Base-by-base conservation (phyloP, 2,113 vertebrate species). In the Pteronura brasiliensis region DNA sequence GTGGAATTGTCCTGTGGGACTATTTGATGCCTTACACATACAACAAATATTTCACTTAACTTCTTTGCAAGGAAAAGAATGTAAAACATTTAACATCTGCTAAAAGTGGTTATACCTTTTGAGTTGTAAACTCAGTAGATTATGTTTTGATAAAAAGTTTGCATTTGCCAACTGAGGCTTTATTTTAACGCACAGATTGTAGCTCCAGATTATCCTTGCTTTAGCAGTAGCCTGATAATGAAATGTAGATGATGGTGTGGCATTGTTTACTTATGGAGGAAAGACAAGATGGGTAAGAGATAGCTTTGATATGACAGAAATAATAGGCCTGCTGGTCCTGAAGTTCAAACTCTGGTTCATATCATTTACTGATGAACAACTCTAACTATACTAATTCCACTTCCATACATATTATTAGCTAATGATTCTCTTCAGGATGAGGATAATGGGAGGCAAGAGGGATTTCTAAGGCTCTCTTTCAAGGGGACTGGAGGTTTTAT, bases 331-430 rank as follows among this genome's bases (percentile, higher is more conserved):
- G 36, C 57, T 97, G 71, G 36, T 87, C 84, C 74, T 97, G 98
- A 99, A 99, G 98, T 98, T 98, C 95, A 98, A 98, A 97, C 95
- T 69, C 11, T 74, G 90, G 98, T 98, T 98, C 98, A 80, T 95
- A 97, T 98, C 98, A 98, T 98, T 98, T 95, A 93, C 98, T 98
- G 98, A 98, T 98, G 98, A 99, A 98, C 98, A 98, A 98, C 98
- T 98, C 98, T 99, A 98, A 99, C 99, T 98, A 98, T 98, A 99
- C 99, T 99, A 99, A 99, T 99, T 98, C 97, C 98, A 98, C 97
- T 99, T 98, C 99, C 99, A 98, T 98, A 98, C 97, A 98, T 98
- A 99, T 98, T 98, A 98, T 98, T 98, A 98, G 96, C 94, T 97
- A 96, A 94, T 99, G 99, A 99, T 98, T 98, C 98, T 99, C 96